Percentiles rank a stretch among this genome's conserved stretches.
These are phyloP conservation scores for Diadophis punctatus DNA, from an alignment of 2,113 vertebrate species.

Conservation along the genomic window DNA sequence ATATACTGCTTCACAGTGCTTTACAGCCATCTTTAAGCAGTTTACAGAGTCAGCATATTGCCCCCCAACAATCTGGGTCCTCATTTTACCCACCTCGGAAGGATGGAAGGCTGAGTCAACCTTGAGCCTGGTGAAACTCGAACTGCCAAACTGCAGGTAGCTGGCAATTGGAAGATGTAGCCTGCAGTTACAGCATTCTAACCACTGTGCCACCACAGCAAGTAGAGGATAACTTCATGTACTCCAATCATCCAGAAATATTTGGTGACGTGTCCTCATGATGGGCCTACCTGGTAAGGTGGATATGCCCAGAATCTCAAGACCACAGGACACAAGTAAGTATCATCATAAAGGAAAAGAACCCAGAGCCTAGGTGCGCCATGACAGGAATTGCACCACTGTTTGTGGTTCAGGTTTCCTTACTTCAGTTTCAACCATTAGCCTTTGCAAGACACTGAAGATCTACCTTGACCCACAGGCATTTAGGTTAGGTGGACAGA, in stretches of 20 bases:
- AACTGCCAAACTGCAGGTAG: too few species aligned
- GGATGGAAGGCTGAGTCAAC: too few species aligned
- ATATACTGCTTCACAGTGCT: too few species aligned
- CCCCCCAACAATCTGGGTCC: too few species aligned
- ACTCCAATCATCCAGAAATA: background rate
- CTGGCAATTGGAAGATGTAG: too few species aligned
- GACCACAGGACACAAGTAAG: background rate
- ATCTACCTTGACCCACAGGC: background rate
- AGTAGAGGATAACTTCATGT: background rate
- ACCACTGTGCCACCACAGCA: background rate
- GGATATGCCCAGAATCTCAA: background rate
- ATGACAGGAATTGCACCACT: background rate
- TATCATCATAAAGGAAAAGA: background rate
- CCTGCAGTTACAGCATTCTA: too few species aligned
- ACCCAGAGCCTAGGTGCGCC: background rate
- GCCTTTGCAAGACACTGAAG: background rate
- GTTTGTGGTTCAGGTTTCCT: background rate
- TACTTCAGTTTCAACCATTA: background rate
- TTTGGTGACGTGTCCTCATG: background rate
- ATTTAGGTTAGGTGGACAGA: background rate
- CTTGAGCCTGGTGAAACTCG: too few species aligned
- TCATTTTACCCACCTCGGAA: too few species aligned
- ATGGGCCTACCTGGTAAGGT: background rate
- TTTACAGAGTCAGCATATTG: too few species aligned
- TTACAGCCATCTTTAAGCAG: too few species aligned